phyloP scores from a whole-genome alignment of 2,888 invertebrate genomes.

The Leptinotarsa juncta region DNA sequence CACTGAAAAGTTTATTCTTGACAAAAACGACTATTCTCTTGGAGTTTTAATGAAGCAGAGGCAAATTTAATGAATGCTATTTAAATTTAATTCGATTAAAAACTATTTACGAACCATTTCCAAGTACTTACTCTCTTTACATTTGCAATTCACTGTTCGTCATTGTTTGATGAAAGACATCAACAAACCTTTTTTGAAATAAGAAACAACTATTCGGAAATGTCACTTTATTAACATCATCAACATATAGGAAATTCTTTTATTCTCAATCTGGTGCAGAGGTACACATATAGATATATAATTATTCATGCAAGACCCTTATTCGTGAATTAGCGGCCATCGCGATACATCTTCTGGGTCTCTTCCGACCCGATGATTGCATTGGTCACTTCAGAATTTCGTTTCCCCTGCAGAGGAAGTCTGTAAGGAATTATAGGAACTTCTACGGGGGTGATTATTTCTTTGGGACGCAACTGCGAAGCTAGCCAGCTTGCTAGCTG shows the following conservation, averaged over 20 bases:
- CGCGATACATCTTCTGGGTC: constrained; percentile 60
- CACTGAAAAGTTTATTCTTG: too few species aligned
- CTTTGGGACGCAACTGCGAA: constrained; percentile 57
- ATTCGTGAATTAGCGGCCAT: constrained; percentile 47
- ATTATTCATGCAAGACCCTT: constrained; percentile 23
- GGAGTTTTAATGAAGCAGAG: too few species aligned
- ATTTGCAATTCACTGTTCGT: too few species aligned
- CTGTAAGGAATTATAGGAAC: constrained; percentile 56
- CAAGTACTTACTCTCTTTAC: too few species aligned
- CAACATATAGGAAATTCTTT: constrained; percentile 20
- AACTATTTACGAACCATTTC: too few species aligned
- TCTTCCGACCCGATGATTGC: constrained; percentile 60
- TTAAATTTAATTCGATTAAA: too few species aligned
- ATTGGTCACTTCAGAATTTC: constrained; percentile 61
- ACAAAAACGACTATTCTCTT: too few species aligned
- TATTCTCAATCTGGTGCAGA: constrained; percentile 37
- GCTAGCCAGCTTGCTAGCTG: constrained; percentile 61
- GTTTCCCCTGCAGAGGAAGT: constrained; percentile 56
- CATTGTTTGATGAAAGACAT: background rate
- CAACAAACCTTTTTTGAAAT: background rate
- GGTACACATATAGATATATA: constrained; percentile 20
- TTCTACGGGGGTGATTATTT: constrained; percentile 52
- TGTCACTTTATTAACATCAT: constrained; percentile 24
- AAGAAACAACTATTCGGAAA: background rate
- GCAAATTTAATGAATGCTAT: too few species aligned